These are phyloP conservation scores for Leptopilina drosophilae DNA, from an alignment of 2,888 invertebrate genomes.

Conservation along the genomic window DNA sequence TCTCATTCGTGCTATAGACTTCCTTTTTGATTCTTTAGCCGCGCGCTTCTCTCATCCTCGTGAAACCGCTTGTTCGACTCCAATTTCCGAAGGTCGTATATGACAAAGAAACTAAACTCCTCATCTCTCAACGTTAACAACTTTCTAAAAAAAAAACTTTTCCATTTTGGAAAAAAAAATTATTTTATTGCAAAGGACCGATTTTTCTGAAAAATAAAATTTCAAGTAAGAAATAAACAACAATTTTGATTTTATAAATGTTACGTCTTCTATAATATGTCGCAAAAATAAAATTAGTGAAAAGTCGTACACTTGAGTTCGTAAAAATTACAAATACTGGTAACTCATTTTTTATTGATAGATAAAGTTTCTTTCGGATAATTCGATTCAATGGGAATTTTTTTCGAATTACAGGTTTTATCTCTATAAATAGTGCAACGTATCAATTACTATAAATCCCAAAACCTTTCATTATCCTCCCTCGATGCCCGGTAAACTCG, in stretches of 20 bases:
- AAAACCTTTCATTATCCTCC: constrained; percentile 26
- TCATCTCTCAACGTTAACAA: neutral
- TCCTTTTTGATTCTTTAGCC: constrained; percentile 51
- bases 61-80: constrained; percentile 39
- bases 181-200: no score
- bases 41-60: constrained; percentile 5
- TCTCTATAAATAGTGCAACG: constrained; percentile 33
- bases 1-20: constrained; percentile 52
- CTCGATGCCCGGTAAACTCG: constrained; percentile 6
- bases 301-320: no score
- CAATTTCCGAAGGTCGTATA: constrained; percentile 33
- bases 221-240: no score
- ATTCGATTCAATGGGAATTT: no score
- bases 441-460: constrained; percentile 38
- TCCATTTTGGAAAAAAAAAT: neutral
- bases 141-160: constrained; percentile 5
- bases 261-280: no score
- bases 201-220: no score
- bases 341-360: no score
- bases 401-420: constrained; percentile 23
- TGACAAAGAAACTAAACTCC: constrained; percentile 29
- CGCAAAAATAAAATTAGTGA: no score
- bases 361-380: no score
- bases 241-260: no score
- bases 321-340: no score